A percentile compares a stretch with the other conserved stretches of the same genome.
phyloP scores from a whole-genome alignment of 1,140 invertebrate species.

The Cotesia typhae region DNA sequence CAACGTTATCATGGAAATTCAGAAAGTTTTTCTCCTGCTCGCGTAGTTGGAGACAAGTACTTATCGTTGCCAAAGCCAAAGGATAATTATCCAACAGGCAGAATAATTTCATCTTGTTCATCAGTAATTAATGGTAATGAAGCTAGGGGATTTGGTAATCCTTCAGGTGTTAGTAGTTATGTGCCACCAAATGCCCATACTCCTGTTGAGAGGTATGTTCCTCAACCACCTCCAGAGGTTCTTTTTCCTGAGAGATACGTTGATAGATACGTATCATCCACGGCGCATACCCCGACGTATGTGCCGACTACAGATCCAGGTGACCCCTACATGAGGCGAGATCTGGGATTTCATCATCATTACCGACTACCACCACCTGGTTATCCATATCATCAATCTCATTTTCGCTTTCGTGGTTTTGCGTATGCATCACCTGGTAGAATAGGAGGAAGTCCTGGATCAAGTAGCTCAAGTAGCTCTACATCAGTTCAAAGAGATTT shows the following conservation, averaged over 20 bases:
- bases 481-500: conserved; percentile 61
- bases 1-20: conserved; percentile 42
- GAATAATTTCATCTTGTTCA: conserved; percentile 60
- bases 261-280: conserved; percentile 65
- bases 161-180: conserved; percentile 58
- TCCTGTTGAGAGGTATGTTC: conserved; percentile 74
- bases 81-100: conserved; percentile 55
- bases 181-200: conserved; percentile 74
- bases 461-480: conserved; percentile 63
- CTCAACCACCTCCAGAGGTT: conserved; percentile 69
- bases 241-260: conserved; percentile 63
- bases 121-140: conserved; percentile 41
- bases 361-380: conserved; percentile 68
- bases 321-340: conserved; percentile 71
- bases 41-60: conserved; percentile 56
- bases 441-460: conserved; percentile 64
- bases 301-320: conserved; percentile 62
- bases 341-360: conserved; percentile 69
- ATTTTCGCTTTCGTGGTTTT: conserved; percentile 60
- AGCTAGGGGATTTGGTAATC: conserved; percentile 22
- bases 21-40: conserved; percentile 55
- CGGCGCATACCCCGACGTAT: conserved; percentile 63
- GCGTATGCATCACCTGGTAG: conserved; percentile 59
- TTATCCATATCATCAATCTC: conserved; percentile 59
- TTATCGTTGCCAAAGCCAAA: conserved; percentile 66